A percentile compares a stretch with the other conserved stretches of the same genome.
Evolutionary conservation across 2,888 invertebrate genomes (phyloP).

Genomic region (Cistogaster globosa): DNA sequence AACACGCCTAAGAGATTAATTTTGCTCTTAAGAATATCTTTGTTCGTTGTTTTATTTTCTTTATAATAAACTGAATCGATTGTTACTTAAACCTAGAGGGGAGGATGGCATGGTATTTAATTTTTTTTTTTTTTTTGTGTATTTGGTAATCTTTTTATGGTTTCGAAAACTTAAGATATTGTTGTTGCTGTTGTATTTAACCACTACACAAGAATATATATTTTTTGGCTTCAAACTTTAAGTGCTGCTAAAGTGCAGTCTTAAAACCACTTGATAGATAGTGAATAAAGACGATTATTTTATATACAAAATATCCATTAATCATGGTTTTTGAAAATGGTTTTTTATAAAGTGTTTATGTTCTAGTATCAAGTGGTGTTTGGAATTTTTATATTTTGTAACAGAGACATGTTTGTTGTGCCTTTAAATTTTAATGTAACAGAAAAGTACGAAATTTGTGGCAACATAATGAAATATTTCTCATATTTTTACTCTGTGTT

Average conservation of each 20-base stretch:
- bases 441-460: neutral
- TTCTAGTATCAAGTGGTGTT: constrained; percentile 54
- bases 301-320: constrained; percentile 61
- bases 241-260: constrained; percentile 70
- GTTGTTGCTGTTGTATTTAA: constrained; percentile 30
- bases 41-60: constrained; percentile 10
- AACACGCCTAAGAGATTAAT: constrained; percentile 79
- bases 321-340: constrained; percentile 56
- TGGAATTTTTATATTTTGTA: constrained; percentile 4
- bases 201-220: constrained; percentile 3
- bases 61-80: constrained; percentile 1
- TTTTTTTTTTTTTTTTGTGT: neutral
- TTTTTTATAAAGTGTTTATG: constrained; percentile 42
- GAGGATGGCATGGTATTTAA: neutral
- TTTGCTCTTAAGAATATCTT: constrained; percentile 68
- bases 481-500: too few relatives aligned
- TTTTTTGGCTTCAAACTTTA: constrained; percentile 46
- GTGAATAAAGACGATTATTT: constrained; percentile 63
- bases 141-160: constrained; percentile 59
- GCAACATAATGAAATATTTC: too few relatives aligned
- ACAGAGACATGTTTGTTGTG: neutral
- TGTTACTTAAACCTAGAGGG: constrained; percentile 29
- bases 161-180: constrained; percentile 60
- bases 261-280: constrained; percentile 59
- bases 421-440: constrained; percentile 1